Conservation (phyloP, 2,888 invertebrate genomes). For the Pelosia muscerda region DNA sequence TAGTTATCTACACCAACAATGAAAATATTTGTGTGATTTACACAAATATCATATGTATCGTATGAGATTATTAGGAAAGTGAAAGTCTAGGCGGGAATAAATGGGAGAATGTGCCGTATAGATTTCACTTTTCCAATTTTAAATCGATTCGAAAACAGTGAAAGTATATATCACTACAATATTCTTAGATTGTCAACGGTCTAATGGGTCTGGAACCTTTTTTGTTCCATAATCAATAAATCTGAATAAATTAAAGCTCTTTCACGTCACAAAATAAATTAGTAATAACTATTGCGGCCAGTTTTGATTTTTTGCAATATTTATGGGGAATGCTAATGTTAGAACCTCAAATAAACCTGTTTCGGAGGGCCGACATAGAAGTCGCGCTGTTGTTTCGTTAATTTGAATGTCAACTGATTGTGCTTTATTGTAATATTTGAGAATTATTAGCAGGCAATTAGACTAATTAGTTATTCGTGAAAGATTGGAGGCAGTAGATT, state of each 20-base stretch:
- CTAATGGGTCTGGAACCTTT: constrained; percentile 24
- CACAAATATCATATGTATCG: too few species aligned
- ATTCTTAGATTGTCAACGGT: neutral
- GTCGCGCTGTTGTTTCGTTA: constrained; percentile 5
- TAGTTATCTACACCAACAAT: too few species aligned
- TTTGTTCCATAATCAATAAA: constrained; percentile 27
- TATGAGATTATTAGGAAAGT: too few species aligned
- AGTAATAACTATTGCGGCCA: constrained; percentile 48
- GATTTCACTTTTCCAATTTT: too few species aligned
- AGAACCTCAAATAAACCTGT: constrained; percentile 2
- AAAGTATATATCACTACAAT: too few species aligned
- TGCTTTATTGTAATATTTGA: constrained; percentile 31
- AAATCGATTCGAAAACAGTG: too few species aligned
- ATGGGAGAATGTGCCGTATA: too few species aligned
- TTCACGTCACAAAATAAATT: constrained; percentile 57
- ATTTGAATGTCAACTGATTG: constrained; percentile 35
- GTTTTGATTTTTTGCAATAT: constrained; percentile 43
- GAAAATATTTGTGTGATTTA: neutral
- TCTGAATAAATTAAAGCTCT: constrained; percentile 63
- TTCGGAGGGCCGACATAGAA: constrained; percentile 1
- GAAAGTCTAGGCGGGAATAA: too few species aligned
- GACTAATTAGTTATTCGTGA: constrained; percentile 33
- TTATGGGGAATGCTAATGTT: constrained; percentile 27
- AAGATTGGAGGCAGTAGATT: constrained; percentile 4
- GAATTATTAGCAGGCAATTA: constrained; percentile 45